Evolutionary conservation across 2,113 vertebrate genomes (phyloP).

Genomic region (Rhea pennata): DNA sequence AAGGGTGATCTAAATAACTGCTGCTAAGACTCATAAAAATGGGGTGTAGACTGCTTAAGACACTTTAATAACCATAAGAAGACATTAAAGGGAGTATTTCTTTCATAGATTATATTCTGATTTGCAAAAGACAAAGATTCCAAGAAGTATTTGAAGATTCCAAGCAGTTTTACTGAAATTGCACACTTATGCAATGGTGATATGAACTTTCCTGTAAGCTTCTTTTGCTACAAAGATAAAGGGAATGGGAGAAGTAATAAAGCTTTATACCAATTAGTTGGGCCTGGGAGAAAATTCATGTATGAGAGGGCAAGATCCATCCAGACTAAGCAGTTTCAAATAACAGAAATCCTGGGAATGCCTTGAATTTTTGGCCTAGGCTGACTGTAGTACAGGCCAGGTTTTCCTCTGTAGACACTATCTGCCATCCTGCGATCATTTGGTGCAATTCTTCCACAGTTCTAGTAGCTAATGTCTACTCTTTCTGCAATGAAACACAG

Average conservation of each 20-base stretch:
- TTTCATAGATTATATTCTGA: neutral
- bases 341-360: neutral
- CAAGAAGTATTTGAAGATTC: neutral
- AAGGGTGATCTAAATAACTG: neutral
- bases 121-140: neutral
- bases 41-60: neutral
- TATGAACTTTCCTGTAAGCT: neutral
- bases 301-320: neutral
- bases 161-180: neutral
- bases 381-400: rapidly evolving
- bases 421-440: neutral
- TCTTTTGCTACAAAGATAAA: neutral
- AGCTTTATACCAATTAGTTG: neutral
- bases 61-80: neutral
- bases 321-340: neutral
- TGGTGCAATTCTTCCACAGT: neutral
- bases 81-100: neutral
- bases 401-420: neutral
- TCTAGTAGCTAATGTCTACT: rapidly evolving
- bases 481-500: rapidly evolving
- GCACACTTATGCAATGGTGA: neutral
- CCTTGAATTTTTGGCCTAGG: neutral
- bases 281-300: neutral
- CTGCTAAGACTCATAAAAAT: neutral
- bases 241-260: neutral